Base-by-base conservation (phyloP, 1,140 invertebrate genomes). In the Zophobas morio region DNA sequence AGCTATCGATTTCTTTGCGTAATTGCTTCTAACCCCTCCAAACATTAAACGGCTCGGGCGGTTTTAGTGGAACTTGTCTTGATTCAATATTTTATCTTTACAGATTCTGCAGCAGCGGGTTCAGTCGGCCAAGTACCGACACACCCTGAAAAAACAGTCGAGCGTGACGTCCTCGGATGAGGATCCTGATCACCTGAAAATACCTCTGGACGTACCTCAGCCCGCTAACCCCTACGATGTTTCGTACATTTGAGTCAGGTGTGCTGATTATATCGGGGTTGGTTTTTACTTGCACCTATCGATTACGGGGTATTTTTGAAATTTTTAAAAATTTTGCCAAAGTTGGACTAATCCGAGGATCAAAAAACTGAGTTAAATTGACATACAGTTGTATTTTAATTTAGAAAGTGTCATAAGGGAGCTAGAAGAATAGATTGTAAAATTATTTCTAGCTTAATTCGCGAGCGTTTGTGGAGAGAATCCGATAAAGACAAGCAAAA, bases 61-160 rank as follows among this genome's bases (percentile, higher is more conserved):
- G 20, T 20, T 20, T 20, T 20, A 20, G 20, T 20, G 20, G 20
- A 20, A 20, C 20, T 20, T 57, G n/a, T 60, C 70, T 74, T 63
- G 71, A 70, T 20, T 20, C 20, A 20, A 20, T 20, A 20, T 66
- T 51, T 73, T 78, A 54, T 76, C 2, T 56, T 74, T 79, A 40
- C 66, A 85, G 84, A 85, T 85, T 57, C 71, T 85, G 0, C 80
- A 83, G 40, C 81, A 84, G 71, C 74, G 84, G 63, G 70, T 85
- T 8, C 79, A 83, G 35, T 85, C 84, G 6, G 83, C 83, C 2
- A 83, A 84, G 51, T 60, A 70, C 6, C 71, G 81, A 42, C 77
- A 78, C 39, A 35, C 70, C 34, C 39, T 82, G 47, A 80, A 66
- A 40, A 83, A 80, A 70, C 78, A 80, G 49, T 39, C 54, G 1